These are phyloP conservation scores for Cheilosia vernalis DNA, from an alignment of 2,888 invertebrate genomes.

Conservation along the genomic window DNA sequence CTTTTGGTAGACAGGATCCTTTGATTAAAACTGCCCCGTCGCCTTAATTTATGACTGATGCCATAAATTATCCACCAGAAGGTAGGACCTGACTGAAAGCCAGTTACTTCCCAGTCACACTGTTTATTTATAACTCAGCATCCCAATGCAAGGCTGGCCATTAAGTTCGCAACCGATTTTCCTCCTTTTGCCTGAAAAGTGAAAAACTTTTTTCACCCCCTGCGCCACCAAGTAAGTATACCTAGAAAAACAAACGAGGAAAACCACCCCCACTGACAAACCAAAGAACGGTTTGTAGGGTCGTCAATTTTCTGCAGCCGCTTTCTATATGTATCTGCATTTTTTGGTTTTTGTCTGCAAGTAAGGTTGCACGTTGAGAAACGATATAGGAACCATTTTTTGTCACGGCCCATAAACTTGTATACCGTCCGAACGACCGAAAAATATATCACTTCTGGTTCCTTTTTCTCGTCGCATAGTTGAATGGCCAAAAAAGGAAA, in stretches of 20 bases:
- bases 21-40: too few species aligned
- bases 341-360: background rate
- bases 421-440: constrained; percentile 67
- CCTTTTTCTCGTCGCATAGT: constrained; percentile 37
- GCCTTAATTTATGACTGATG: background rate
- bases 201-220: constrained; percentile 30
- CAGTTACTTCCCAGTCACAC: constrained; percentile 58
- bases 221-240: constrained; percentile 35
- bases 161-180: constrained; percentile 62
- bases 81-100: constrained; percentile 41
- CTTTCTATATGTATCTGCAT: constrained; percentile 55
- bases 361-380: constrained; percentile 64
- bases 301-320: constrained; percentile 70
- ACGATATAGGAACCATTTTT: constrained; percentile 71
- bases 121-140: constrained; percentile 49
- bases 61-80: background rate
- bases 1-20: too few species aligned
- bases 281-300: constrained; percentile 53
- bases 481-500: constrained; percentile 47
- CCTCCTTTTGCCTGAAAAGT: constrained; percentile 44
- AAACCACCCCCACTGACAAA: constrained; percentile 12
- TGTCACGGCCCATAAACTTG: constrained; percentile 75
- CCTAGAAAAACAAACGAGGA: constrained; percentile 26
- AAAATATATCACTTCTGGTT: constrained; percentile 72
- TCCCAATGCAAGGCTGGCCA: constrained; percentile 14